phyloP scores from a whole-genome alignment of 37 sponge, comb jelly and placozoan species.

The Crambe crambe region DNA sequence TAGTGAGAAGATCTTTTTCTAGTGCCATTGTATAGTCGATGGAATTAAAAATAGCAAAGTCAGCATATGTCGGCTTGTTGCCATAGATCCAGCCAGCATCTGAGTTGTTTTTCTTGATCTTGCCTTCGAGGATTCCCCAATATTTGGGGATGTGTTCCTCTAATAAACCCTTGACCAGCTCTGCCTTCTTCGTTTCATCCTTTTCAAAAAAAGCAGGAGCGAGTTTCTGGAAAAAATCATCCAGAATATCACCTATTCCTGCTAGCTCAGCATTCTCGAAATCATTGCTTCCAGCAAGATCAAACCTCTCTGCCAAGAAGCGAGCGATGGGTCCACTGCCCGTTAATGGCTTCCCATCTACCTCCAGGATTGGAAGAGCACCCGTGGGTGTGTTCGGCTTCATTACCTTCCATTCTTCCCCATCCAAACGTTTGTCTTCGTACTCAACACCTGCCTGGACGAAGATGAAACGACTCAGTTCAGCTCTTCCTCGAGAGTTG shows the following conservation, averaged over 20 bases:
- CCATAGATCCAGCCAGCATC: constrained; percentile 41
- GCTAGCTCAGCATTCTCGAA: constrained; percentile 26
- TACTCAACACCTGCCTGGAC: constrained; percentile 48
- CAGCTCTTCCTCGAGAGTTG: constrained; percentile 23
- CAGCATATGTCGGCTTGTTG: no score
- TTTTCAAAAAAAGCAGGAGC: constrained; percentile 14
- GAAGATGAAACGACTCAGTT: constrained; percentile 41
- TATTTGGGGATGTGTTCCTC: no score
- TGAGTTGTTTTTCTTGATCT: background rate
- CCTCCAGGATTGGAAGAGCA: constrained; percentile 49
- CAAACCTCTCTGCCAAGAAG: constrained; percentile 42
- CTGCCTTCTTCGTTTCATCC: constrained; percentile 44
- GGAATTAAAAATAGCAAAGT: no score
- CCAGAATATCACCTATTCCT: constrained; percentile 21
- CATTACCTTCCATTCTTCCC: constrained; percentile 11
- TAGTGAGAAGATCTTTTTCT: constrained; percentile 5
- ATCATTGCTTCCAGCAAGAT: constrained; percentile 34
- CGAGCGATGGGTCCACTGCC: constrained; percentile 38
- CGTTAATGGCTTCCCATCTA: constrained; percentile 45
- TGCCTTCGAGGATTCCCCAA: constrained; percentile 9
- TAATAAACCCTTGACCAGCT: constrained; percentile 25
- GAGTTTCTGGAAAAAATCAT: constrained; percentile 7
- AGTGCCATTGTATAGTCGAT: no score
- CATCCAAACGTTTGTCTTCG: constrained; percentile 24
- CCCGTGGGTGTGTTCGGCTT: constrained; percentile 43